These are phyloP conservation scores for Nymphalis polychloros DNA, from an alignment of 2,888 invertebrate genomes.

Conservation along the genomic window DNA sequence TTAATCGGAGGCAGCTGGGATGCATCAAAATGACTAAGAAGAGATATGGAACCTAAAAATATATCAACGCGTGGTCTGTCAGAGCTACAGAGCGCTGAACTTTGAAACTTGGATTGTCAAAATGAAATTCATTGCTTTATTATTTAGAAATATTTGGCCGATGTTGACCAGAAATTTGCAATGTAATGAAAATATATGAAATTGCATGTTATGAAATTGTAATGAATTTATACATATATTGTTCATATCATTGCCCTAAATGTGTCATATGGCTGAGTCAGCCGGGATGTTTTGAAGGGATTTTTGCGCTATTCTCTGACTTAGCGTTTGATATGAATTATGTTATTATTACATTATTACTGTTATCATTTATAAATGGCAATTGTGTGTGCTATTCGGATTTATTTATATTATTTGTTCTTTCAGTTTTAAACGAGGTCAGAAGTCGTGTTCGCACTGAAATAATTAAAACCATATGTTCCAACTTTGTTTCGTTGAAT, in stretches of 20 bases:
- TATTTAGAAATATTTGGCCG: background rate
- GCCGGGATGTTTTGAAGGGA: constrained; percentile 51
- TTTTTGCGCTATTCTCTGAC: constrained; percentile 38
- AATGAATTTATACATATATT: constrained; percentile 33
- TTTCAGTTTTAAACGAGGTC: background rate
- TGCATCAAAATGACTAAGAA: constrained; percentile 60
- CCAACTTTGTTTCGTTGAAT: no score
- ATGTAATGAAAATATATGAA: constrained; percentile 30
- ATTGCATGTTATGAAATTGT: background rate
- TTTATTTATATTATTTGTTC: background rate
- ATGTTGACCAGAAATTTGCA: constrained; percentile 7
- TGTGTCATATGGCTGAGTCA: constrained; percentile 69
- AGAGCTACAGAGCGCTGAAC: constrained; percentile 34
- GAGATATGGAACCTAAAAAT: constrained; percentile 66
- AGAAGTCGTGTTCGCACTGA: no score
- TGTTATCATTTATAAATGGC: background rate
- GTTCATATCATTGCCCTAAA: constrained; percentile 61
- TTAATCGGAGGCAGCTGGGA: constrained; percentile 44
- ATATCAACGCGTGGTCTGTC: constrained; percentile 62
- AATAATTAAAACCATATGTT: no score
- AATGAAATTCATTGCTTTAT: constrained; percentile 8
- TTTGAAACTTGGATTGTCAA: background rate
- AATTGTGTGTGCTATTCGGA: background rate
- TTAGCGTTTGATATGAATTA: constrained; percentile 4
- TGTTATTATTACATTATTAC: background rate